Evolutionary conservation across 1,140 invertebrate genomes (phyloP).

Genomic region (Aphaenogaster ashmeadi): DNA sequence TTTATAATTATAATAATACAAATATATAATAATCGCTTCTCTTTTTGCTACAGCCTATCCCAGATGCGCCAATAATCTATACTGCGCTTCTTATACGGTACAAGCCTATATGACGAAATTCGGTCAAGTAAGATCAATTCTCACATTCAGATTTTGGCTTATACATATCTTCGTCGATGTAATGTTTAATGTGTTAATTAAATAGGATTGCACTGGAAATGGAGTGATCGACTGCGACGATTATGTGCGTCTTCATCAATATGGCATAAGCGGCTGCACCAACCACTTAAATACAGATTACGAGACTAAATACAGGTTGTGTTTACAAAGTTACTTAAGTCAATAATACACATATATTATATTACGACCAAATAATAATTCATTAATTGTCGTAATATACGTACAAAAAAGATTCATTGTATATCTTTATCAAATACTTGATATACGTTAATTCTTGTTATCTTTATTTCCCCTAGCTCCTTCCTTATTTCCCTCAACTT

Average conservation of each 20-base stretch:
- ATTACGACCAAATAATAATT: no score
- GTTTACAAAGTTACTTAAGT: slow-evolving; percentile 43
- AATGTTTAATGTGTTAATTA: background rate
- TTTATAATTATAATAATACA: background rate
- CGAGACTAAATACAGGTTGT: slow-evolving; percentile 56
- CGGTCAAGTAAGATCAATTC: slow-evolving; percentile 88
- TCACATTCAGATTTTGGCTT: background rate
- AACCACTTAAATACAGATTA: background rate
- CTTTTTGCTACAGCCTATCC: background rate
- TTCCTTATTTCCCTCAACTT: no score
- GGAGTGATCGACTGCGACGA: slow-evolving; percentile 93
- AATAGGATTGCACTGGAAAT: slow-evolving; percentile 94
- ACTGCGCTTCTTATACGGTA: slow-evolving; percentile 92
- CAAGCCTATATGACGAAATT: slow-evolving; percentile 94
- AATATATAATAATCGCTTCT: background rate
- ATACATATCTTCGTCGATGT: background rate
- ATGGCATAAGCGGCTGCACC: slow-evolving; percentile 92
- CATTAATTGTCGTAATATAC: no score
- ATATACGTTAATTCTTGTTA: no score
- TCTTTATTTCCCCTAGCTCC: no score
- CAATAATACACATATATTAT: no score
- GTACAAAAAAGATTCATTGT: no score
- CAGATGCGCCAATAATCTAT: slow-evolving; percentile 91
- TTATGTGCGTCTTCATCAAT: slow-evolving; percentile 93
- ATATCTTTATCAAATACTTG: no score